phyloP scores from a whole-genome alignment of 30 jellyfish, hydroid and myxozoan species.

The Mastigias papua region DNA sequence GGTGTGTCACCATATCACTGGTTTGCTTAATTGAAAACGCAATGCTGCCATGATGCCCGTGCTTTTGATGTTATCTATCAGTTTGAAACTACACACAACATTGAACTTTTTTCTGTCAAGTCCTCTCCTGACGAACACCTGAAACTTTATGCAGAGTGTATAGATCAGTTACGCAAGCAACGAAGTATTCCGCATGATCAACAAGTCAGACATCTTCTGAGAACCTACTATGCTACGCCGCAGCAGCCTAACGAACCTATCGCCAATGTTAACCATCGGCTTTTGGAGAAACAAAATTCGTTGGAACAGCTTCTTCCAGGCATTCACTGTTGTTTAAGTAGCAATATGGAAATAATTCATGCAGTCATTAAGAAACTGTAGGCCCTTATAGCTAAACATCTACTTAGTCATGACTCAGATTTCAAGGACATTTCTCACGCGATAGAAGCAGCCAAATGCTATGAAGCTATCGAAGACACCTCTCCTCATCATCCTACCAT shows the following conservation, averaged over 20 bases:
- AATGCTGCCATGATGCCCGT: no score
- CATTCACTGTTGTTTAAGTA: background rate
- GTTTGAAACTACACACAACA: no score
- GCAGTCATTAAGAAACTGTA: constrained; percentile 23
- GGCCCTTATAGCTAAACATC: constrained; percentile 11
- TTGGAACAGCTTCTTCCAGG: constrained; percentile 34
- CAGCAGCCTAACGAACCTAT: constrained; percentile 34
- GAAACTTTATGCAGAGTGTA: no score
- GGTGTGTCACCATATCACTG: no score
- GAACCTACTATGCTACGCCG: constrained; percentile 3
- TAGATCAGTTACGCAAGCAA: no score
- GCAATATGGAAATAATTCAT: constrained; percentile 21
- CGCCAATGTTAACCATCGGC: constrained; percentile 21
- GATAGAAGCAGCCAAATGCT: constrained; percentile 27
- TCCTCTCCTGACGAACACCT: no score
- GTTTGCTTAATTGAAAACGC: no score
- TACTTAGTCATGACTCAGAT: constrained; percentile 10
- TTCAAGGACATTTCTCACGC: background rate
- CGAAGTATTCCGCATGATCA: constrained; percentile 32
- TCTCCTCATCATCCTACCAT: background rate
- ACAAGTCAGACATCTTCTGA: constrained; percentile 29
- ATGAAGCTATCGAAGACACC: background rate
- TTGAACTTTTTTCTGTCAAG: no score
- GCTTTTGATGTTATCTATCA: no score
- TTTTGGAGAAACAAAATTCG: constrained; percentile 27